Base-by-base conservation (phyloP, 2,888 invertebrate genomes). In the Seladonia tumulorum region DNA sequence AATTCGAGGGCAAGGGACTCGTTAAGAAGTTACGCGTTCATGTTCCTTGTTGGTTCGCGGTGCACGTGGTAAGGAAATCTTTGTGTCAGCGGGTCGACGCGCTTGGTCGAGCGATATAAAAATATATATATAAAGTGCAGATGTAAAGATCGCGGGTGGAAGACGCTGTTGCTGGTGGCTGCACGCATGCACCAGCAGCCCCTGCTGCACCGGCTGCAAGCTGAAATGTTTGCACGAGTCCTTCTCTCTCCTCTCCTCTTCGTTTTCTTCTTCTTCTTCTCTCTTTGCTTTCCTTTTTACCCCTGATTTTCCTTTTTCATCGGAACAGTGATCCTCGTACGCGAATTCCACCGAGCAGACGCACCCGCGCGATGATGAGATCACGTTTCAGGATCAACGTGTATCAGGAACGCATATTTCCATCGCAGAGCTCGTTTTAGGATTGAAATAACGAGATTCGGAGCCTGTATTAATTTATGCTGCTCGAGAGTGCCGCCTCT, bases 301-400 rank as follows among this genome's bases (percentile, higher is more conserved):
- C 72, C 25, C 5, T 68, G 39, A 73, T 81, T 87, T 83, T 78
- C 81, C 79, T 87, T 78, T 82, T 79, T 70, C 85, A 76, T 77
- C 76, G 83, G 45, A 57, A 73, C 79, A 53, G 63, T 72, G 86
- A 88, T 88, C 84, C 88, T 63, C 86, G 80, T 16, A 76, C 79
- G 76, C 74, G 83, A 83, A 85, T 88, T 87, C 90, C 85, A 25
- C 84, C 83, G 78, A 68, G 82, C 85, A 80, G 57, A 85, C 83
- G 85, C 81, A 70, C 88, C 82, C 83, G 81, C 80, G 76, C 71
- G 79, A 88, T 83, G 88, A 90, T 89, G 89, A 90, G 90, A 90
- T 90, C 90, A 90, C 90, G 90, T 89, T 89, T 89, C 88, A 81
- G 80, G 77, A 85, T 86, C 80, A 82, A 78, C 78, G 66, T 53